Evolutionary conservation across 2,888 invertebrate genomes (phyloP), one percentile per base, ranked within the genome.

Genomic region (Monochamus alternatus): DNA sequence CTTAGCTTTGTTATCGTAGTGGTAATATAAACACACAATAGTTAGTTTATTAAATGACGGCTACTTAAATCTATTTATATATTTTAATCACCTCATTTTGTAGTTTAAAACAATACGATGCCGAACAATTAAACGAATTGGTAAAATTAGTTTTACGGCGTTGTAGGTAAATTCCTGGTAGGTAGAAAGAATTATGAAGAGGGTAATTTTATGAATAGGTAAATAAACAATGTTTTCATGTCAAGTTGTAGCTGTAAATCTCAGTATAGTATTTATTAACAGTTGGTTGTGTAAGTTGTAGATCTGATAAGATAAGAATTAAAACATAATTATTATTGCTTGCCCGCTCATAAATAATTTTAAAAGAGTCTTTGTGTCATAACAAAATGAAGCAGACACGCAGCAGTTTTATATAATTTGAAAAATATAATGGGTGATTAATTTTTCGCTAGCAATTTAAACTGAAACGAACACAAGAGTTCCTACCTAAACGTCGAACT

Each of bases 401-500:
- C 47, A 47, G 3, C 9, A 9, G 3, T 47, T 47, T 47, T 47
- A 47, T 22, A 22, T 22, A 22, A 22, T 22, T 22, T 22, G 22
- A 22, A 22, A 22, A 22, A 22, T 22, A 47, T 47, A 7, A 47
- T 47, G 47, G 47, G 47, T 10, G 9, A 9, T 47, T 12, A 47
- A 12, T 47, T 47, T 9, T 12, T 47, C 47, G 47, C 47, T 1
- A 47, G 3, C 9, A 47, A 47, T 47, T 10, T 3, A 22, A 1
- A 10, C 12, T 47, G 47, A 47, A 47, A 47, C 9, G 3, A 47
- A 47, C 5, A 47, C 47, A 12, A 3, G 9, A 47, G 47, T 3
- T 47, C 7, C 7, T 8, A 55, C 3, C 10, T 55, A 3, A 69
- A 69, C 59, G 58, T 31, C n/a, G 9, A 69, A 69, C 69, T 69